These are phyloP conservation scores for Champsocephalus esox DNA, from an alignment of 2,797 vertebrate species.

Conservation along the genomic window DNA sequence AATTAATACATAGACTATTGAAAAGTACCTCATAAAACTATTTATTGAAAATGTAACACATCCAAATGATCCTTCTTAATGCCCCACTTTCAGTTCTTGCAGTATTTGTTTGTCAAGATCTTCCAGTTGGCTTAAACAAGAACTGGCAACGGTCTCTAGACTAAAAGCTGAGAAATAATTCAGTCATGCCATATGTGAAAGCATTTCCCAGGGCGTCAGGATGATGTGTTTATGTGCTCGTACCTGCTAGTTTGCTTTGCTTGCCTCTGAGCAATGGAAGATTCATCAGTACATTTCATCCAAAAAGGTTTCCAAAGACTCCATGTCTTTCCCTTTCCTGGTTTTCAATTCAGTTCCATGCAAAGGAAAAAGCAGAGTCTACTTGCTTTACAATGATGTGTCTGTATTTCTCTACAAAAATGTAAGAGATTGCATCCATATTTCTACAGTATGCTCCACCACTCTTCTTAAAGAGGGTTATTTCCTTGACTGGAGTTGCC, in stretches of 20 bases:
- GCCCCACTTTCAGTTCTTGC: not conserved
- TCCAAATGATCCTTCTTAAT: not conserved
- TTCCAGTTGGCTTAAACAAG: not conserved
- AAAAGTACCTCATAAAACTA: no score
- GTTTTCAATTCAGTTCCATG: not conserved
- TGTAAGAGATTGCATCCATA: not conserved
- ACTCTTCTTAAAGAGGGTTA: not conserved
- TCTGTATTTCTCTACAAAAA: not conserved
- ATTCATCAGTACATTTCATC: conserved; percentile 35
- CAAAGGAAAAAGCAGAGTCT: not conserved
- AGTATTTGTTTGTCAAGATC: not conserved
- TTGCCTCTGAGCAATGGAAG: conserved; percentile 23
- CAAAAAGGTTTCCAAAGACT: not conserved
- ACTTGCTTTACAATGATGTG: not conserved
- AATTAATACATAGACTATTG: no score
- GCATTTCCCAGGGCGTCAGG: conserved; percentile 29
- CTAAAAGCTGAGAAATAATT: conserved; percentile 67
- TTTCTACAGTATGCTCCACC: not conserved
- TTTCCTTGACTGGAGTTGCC: conserved; percentile 78
- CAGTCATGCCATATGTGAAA: conserved; percentile 60
- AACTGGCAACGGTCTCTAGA: conserved; percentile 32
- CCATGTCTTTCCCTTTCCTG: not conserved
- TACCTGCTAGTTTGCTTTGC: conserved; percentile 13
- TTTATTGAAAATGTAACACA: no score
- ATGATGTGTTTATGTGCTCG: not conserved